Evolutionary conservation across 1,140 invertebrate species (phyloP).

Genomic region (Zaprionus ghesquierei): DNA sequence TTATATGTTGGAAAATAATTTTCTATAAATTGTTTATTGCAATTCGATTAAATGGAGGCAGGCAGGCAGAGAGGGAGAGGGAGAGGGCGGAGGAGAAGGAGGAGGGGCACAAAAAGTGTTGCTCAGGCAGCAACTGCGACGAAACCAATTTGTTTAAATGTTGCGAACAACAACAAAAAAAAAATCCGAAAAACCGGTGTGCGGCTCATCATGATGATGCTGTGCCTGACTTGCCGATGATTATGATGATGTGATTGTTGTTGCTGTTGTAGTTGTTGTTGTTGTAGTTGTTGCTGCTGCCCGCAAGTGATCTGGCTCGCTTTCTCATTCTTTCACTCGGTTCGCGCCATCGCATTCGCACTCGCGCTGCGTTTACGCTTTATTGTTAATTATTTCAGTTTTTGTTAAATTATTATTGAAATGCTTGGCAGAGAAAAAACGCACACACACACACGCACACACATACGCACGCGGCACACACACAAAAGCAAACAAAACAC

Average conservation of each 20-base stretch:
- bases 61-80: neutral
- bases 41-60: neutral
- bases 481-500: slow-evolving; percentile 29
- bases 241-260: slow-evolving; percentile 4
- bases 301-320: slow-evolving; percentile 25
- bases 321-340: neutral
- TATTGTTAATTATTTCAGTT: slow-evolving; percentile 78
- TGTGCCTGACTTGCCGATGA: slow-evolving; percentile 5
- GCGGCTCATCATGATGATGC: slow-evolving; percentile 13
- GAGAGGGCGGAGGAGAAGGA: neutral
- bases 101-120: neutral
- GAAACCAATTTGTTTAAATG: slow-evolving; percentile 28
- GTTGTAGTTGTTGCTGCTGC: neutral
- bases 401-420: slow-evolving; percentile 76
- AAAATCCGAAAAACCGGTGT: slow-evolving; percentile 29
- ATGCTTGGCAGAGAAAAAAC: slow-evolving; percentile 59
- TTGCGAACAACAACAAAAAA: slow-evolving; percentile 16
- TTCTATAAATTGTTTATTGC: neutral
- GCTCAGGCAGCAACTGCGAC: neutral
- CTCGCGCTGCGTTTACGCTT: slow-evolving; percentile 34
- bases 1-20: neutral
- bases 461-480: slow-evolving; percentile 13
- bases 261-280: neutral
- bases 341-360: neutral
- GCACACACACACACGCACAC: slow-evolving; percentile 10